Evolutionary conservation across 1,140 invertebrate genomes (phyloP).

Genomic region (Tetraneura akinire): DNA sequence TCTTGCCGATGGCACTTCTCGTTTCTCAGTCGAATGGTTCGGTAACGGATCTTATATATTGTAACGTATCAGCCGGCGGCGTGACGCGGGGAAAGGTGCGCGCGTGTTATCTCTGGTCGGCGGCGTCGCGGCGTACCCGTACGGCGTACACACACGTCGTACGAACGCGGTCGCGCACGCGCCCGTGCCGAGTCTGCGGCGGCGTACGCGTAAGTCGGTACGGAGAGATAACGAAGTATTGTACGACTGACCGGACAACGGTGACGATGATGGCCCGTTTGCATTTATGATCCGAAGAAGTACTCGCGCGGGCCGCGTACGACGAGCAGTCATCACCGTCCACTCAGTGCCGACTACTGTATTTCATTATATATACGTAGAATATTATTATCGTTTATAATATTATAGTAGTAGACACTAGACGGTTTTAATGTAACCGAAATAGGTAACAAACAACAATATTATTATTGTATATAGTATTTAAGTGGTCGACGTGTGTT

Average conservation of each 20-base stretch:
- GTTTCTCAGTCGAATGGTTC: conserved; percentile 15
- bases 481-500: no score
- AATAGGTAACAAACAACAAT: no score
- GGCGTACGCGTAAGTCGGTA: neutral
- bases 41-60: conserved; percentile 44
- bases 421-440: no score
- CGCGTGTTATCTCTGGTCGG: conserved; percentile 31
- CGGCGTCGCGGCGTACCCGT: neutral
- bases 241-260: neutral
- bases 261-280: neutral
- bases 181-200: neutral
- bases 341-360: no score
- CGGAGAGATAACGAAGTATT: neutral
- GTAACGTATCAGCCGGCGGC: neutral
- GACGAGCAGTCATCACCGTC: neutral
- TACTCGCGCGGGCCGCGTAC: neutral
- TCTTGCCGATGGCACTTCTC: conserved; percentile 34
- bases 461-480: no score
- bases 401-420: no score
- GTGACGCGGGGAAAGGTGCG: conserved; percentile 30
- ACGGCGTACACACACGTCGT: neutral
- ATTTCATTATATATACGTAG: no score
- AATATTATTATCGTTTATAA: no score
- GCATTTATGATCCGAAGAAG: no score
- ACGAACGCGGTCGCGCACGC: no score